Conservation (phyloP, 2,113 vertebrate genomes). For the Nerophis lumbriciformis region DNA sequence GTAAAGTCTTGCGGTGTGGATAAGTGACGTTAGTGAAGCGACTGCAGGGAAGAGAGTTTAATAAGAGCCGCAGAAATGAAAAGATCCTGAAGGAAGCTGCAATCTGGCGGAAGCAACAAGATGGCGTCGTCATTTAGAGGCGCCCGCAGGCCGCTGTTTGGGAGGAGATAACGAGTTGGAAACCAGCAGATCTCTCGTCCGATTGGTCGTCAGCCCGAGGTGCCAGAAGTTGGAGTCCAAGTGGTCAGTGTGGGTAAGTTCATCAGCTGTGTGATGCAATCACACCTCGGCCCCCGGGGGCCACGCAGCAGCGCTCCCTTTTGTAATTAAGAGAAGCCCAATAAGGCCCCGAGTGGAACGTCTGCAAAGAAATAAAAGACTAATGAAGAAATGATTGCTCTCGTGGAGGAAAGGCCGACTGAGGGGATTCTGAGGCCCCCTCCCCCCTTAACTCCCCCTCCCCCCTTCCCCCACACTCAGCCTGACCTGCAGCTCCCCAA, state of each 20-base stretch:
- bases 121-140: constrained; percentile 68
- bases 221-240: constrained; percentile 59
- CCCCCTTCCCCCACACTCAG: too few species aligned
- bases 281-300: constrained; percentile 16
- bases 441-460: too few species aligned
- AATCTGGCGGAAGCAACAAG: constrained; percentile 61
- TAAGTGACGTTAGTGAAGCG: constrained; percentile 49
- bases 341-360: constrained; percentile 74
- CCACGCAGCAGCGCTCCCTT: constrained; percentile 53
- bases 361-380: constrained; percentile 73
- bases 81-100: constrained; percentile 64
- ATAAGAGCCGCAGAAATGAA: constrained; percentile 69
- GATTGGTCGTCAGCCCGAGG: constrained; percentile 52
- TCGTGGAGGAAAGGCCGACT: constrained; percentile 48
- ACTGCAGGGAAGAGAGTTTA: constrained; percentile 57
- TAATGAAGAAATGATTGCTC: constrained; percentile 80
- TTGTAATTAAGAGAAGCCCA: constrained; percentile 80
- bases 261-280: constrained; percentile 68
- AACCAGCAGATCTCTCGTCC: constrained; percentile 56
- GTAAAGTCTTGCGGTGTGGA: constrained; percentile 5
- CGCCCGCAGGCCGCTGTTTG: constrained; percentile 55
- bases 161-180: constrained; percentile 65
- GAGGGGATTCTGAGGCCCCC: constrained; percentile 27
- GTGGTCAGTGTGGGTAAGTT: constrained; percentile 71
- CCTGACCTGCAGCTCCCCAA: too few species aligned